Evolutionary conservation across 2,113 vertebrate genomes (phyloP).

Genomic region (Diadophis punctatus): DNA sequence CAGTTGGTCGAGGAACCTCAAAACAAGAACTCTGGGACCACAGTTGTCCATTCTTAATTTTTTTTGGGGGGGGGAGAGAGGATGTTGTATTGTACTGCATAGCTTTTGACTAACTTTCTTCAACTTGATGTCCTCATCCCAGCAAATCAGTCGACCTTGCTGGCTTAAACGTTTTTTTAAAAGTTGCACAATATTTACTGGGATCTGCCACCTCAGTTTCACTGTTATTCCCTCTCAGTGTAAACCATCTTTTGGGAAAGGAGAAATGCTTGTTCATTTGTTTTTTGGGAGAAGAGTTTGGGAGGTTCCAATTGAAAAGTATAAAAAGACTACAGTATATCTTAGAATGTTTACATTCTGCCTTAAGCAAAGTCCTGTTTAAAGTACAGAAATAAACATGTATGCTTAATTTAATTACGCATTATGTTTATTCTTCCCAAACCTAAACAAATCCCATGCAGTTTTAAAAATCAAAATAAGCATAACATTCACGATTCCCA

Average conservation of each 20-base stretch:
- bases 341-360: neutral
- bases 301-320: neutral
- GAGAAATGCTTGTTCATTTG: neutral
- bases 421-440: neutral
- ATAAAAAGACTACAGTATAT: neutral
- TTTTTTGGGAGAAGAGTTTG: neutral
- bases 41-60: neutral
- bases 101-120: neutral
- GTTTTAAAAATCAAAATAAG: neutral
- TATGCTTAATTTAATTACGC: neutral
- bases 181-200: neutral
- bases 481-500: neutral
- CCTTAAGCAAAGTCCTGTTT: neutral
- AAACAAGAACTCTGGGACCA: neutral
- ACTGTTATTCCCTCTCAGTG: neutral
- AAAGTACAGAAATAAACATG: neutral
- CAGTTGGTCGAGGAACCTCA: neutral
- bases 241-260: neutral
- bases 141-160: neutral
- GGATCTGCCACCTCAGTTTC: neutral
- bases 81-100: neutral
- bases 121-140: neutral
- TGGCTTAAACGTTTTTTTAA: neutral
- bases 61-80: neutral
- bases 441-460: neutral